Percentiles rank a stretch among this genome's conserved stretches.
Conservation (phyloP, 1,140 invertebrate genomes). For the Ostrea edulis region DNA sequence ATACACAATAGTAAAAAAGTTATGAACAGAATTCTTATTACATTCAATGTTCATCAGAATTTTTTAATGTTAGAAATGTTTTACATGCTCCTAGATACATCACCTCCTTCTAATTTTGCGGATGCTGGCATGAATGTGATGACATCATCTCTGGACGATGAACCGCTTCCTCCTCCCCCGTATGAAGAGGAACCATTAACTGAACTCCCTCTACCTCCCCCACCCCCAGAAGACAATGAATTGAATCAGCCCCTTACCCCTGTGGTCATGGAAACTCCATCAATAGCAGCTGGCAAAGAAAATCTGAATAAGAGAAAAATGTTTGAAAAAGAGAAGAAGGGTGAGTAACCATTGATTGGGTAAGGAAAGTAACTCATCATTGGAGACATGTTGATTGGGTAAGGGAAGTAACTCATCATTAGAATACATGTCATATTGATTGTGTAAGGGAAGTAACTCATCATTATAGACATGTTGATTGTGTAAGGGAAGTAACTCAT, state of each 20-base stretch:
- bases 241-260: background rate
- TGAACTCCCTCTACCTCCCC: conserved; percentile 43
- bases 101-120: background rate
- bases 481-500: background rate
- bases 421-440: background rate
- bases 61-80: background rate
- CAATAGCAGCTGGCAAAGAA: background rate
- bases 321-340: conserved; percentile 28
- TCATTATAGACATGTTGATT: background rate
- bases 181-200: background rate
- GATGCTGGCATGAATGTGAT: background rate
- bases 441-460: background rate
- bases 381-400: background rate
- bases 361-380: background rate
- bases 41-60: too few species aligned
- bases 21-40: too few species aligned
- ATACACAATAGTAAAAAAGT: too few species aligned
- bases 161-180: conserved; percentile 51
- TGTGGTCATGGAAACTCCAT: background rate
- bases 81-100: background rate
- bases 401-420: background rate
- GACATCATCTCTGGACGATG: conserved; percentile 45
- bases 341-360: background rate
- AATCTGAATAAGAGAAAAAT: background rate
- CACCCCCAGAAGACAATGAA: conserved; percentile 6